A percentile compares a stretch with the other conserved stretches of the same genome.
These are phyloP conservation scores for Stichopus chloronotus DNA, from an alignment of 35 echinoderm and acorn worm genomes.

Conservation along the genomic window DNA sequence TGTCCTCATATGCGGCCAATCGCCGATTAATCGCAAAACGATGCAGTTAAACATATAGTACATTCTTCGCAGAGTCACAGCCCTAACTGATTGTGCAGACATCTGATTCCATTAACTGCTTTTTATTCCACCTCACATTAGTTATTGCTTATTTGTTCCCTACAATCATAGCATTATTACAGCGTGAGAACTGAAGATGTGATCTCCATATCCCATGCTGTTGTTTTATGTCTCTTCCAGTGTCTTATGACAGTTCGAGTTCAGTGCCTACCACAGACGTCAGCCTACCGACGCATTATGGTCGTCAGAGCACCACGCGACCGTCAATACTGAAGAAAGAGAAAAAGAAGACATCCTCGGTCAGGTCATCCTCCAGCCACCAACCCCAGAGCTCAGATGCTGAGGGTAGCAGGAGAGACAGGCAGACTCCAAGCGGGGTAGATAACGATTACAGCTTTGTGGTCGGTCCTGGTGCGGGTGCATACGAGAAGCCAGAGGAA, in stretches of 20 bases:
- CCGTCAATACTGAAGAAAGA: constrained; percentile 41
- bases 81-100: no score
- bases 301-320: constrained; percentile 23
- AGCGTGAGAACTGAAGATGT: no score
- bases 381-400: constrained; percentile 12
- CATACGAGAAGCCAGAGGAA: background rate
- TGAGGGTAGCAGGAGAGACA: constrained; percentile 21
- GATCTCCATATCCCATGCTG: no score
- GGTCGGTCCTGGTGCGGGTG: constrained; percentile 70
- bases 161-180: no score
- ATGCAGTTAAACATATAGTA: no score
- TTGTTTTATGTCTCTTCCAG: constrained; percentile 46
- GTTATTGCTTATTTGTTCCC: no score
- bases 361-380: constrained; percentile 12
- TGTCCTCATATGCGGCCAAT: no score
- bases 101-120: no score
- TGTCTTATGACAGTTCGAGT: constrained; percentile 95
- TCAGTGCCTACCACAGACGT: constrained; percentile 94
- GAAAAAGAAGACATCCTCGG: constrained; percentile 6
- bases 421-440: constrained; percentile 63
- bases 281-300: constrained; percentile 59
- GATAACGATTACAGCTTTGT: constrained; percentile 93
- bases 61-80: no score
- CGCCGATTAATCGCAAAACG: no score
- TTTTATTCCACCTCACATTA: no score